Conservation (phyloP, 2,888 invertebrate genomes). For the Linnaemya vulpina region DNA sequence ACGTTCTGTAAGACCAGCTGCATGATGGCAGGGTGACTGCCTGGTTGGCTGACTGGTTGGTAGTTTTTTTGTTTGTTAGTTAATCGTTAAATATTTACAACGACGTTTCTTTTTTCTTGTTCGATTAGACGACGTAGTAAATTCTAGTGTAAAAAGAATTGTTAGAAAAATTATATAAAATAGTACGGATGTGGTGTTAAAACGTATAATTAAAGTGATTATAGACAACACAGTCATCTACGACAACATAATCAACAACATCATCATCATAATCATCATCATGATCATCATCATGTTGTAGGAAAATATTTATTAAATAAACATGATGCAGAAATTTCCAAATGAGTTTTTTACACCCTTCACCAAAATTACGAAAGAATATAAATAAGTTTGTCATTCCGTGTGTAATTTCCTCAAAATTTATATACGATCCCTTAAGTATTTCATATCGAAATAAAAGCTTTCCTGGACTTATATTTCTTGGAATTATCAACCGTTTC, state of each 20-base stretch:
- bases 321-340: constrained; percentile 47
- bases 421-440: no score
- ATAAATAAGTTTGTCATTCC: no score
- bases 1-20: neutral
- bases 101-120: neutral
- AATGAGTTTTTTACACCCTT: constrained; percentile 29
- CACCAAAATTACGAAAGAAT: no score
- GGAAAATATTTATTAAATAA: neutral
- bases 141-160: constrained; percentile 4
- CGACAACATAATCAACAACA: constrained; percentile 27
- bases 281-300: constrained; percentile 7
- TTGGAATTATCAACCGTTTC: no score
- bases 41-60: no score
- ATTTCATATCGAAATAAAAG: no score
- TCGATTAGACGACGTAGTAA: neutral
- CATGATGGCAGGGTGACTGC: neutral
- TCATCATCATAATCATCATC: constrained; percentile 22
- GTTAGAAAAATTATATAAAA: constrained; percentile 15
- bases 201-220: constrained; percentile 66
- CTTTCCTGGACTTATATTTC: no score
- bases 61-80: neutral
- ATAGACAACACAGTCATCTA: constrained; percentile 52
- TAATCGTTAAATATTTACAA: constrained; percentile 15
- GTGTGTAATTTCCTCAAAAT: no score
- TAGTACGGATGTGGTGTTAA: constrained; percentile 67